Evolutionary conservation across 2,888 invertebrate species (phyloP).

Genomic region (Ochropleura leucogaster): DNA sequence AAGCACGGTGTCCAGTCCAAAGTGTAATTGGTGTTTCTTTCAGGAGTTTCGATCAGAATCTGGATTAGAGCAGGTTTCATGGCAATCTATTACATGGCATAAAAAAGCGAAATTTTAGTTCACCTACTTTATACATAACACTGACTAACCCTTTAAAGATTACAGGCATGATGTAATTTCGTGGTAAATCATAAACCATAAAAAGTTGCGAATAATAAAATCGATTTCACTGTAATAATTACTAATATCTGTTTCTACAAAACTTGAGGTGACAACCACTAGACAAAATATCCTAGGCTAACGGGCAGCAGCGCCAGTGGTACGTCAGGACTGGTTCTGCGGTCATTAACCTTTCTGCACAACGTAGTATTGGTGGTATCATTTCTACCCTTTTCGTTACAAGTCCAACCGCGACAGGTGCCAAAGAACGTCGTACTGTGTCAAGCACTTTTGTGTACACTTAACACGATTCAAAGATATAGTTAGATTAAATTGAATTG

Average conservation of each 20-base stretch:
- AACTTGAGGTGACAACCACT: conserved; percentile 1
- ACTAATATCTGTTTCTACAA: neutral
- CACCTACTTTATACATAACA: neutral
- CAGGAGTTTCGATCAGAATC: neutral
- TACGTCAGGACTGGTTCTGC: conserved; percentile 41
- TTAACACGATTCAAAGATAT: neutral
- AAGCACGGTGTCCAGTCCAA: too few species aligned
- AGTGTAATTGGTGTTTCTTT: neutral
- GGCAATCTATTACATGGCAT: neutral
- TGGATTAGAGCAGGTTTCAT: neutral
- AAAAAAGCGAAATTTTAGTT: neutral
- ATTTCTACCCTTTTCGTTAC: conserved; percentile 34
- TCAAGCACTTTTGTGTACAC: neutral
- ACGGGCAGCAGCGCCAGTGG: conserved; percentile 20
- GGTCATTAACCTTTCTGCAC: conserved; percentile 42
- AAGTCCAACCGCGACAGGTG: neutral
- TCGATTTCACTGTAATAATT: neutral
- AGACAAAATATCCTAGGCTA: conserved; percentile 37
- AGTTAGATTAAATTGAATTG: neutral
- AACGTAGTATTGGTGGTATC: conserved; percentile 22
- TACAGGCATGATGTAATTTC: neutral
- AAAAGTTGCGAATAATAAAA: neutral
- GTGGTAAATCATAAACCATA: neutral
- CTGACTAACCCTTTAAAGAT: neutral
- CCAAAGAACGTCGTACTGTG: neutral